Base-by-base conservation (phyloP, 2,113 vertebrate species). In the Sinocyclocheilus grahami region DNA sequence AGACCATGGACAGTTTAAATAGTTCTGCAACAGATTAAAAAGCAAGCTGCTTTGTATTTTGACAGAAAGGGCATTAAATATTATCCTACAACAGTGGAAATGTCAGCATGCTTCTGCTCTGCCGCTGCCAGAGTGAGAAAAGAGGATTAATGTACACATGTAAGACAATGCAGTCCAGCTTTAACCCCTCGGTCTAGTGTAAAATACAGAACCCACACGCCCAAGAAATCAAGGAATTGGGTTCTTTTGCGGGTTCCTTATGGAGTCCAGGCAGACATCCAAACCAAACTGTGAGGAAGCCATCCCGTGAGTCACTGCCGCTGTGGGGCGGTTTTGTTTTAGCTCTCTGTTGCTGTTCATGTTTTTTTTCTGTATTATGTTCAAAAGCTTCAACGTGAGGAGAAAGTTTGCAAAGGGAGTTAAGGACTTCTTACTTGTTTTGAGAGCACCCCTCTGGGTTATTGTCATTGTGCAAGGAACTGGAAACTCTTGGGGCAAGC, bases 111-210 rank as follows among this genome's bases (percentile, higher is more conserved):
- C 48, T 51, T 83, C 39, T 85, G 84, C 22, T 82, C 72, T 81
- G 58, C 77, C 82, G 67, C 63, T 81, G 58, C 77, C 82, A 75
- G 71, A 51, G 48, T 82, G 63, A 88, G 84, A 42, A 84, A 88
- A 89, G 84, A 84, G 78, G 88, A 88, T 90, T 88, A 86, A 78
- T 85, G 82, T 83, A 86, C 82, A 89, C 58, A 69, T 86, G 84
- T 72, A 72, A 87, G 74, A 87, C 80, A 83, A 86, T 46, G n/a
- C 37, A 65, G 69, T 86, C 71, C n/a, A 9, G 20, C 18, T 18
- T 69, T 79, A 76, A 71, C 76, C 76, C 72, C 58, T 69, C 37
- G 58, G 79, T 48, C 37, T 24, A 58, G n/a, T 22, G 22, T 7
- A 79, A 58, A 82, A 63, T 30, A 24, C 24, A 18, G n/a, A 8